phyloP scores from a whole-genome alignment of 1,140 invertebrate genomes.

The Drosophila miranda region DNA sequence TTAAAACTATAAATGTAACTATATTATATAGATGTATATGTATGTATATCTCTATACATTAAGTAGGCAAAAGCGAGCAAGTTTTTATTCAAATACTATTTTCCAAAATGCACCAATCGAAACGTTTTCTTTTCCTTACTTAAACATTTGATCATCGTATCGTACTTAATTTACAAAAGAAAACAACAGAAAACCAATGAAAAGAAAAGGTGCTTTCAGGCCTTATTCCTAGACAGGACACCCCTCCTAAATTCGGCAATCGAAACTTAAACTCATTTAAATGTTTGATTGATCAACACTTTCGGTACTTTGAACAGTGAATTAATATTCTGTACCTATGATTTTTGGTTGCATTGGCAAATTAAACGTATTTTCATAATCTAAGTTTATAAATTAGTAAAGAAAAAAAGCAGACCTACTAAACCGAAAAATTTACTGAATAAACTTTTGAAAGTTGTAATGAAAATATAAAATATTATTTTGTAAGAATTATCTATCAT shows the following conservation, averaged over 20 bases:
- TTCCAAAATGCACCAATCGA: conserved; percentile 19
- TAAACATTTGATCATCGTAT: conserved; percentile 41
- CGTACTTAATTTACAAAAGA: conserved; percentile 74
- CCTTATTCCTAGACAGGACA: conserved; percentile 41
- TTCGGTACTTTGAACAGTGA: conserved; percentile 10
- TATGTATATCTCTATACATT: conserved; percentile 25
- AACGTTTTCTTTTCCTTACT: conserved; percentile 24
- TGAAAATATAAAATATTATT: conserved; percentile 33
- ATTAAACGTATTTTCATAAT: conserved; percentile 55
- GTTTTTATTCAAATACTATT: conserved; percentile 22
- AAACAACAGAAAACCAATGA: not conserved
- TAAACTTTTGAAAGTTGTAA: conserved; percentile 76
- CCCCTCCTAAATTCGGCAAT: conserved; percentile 19
- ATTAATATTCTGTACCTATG: conserved; percentile 9
- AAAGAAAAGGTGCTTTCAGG: conserved; percentile 34
- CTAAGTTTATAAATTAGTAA: conserved; percentile 67
- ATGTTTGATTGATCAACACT: not conserved
- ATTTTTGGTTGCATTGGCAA: conserved; percentile 46
- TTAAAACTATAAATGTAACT: conserved; percentile 45
- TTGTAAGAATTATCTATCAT: not conserved
- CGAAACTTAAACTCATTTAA: conserved; percentile 29
- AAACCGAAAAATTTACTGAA: conserved; percentile 68
- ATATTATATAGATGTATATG: conserved; percentile 30
- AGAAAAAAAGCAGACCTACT: conserved; percentile 48
- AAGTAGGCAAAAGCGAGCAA: conserved; percentile 45